Conservation (phyloP, 2,888 invertebrate species). For the Embidobia sp. region DNA sequence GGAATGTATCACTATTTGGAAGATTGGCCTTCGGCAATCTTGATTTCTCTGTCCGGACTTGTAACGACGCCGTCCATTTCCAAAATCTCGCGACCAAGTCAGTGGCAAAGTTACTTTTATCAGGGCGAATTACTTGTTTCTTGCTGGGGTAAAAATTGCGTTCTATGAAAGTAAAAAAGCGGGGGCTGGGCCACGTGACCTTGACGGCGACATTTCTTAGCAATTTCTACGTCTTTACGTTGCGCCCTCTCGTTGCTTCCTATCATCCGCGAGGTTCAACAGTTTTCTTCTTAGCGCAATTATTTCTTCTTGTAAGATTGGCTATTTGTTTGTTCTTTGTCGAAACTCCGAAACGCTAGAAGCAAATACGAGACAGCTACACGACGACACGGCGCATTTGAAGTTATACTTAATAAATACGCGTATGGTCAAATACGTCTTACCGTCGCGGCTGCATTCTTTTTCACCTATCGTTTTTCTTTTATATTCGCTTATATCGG, state of each 20-base stretch:
- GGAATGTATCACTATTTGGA: constrained; percentile 80
- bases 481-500: constrained; percentile 11
- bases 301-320: too few species aligned
- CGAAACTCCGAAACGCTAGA: constrained; percentile 39
- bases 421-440: constrained; percentile 72
- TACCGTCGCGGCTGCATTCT: constrained; percentile 70
- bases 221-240: too few species aligned
- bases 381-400: constrained; percentile 73
- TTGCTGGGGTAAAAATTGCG: constrained; percentile 21
- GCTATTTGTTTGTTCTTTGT: constrained; percentile 11
- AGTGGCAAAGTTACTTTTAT: constrained; percentile 9
- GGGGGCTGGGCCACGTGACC: constrained; percentile 17
- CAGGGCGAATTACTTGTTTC: constrained; percentile 10
- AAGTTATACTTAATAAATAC: constrained; percentile 75
- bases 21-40: constrained; percentile 74
- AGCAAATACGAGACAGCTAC: constrained; percentile 59
- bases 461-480: constrained; percentile 3
- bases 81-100: constrained; percentile 51
- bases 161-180: constrained; percentile 58
- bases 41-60: constrained; percentile 56
- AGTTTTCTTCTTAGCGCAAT: too few species aligned
- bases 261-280: too few species aligned
- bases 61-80: too few species aligned
- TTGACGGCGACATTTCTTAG: constrained; percentile 27
- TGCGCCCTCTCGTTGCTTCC: too few species aligned